Evolutionary conservation across 2,113 vertebrate species (phyloP).

Genomic region (Microcebus griseorufus): DNA sequence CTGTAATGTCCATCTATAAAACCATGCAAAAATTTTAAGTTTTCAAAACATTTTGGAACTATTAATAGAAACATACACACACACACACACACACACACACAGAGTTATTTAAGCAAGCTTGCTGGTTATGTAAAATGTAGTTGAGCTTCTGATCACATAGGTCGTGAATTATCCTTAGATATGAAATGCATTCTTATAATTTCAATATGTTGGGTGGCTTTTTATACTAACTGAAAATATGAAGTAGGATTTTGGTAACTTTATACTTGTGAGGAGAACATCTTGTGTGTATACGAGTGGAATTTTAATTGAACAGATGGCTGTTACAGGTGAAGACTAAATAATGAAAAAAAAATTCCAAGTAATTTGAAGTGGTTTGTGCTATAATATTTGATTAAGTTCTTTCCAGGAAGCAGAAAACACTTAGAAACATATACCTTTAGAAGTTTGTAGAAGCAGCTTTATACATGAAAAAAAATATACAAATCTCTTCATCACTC

Average conservation of each 20-base stretch:
- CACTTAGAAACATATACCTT: not conserved
- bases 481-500: not conserved
- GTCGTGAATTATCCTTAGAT: not conserved
- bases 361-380: not conserved
- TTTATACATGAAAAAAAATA: not conserved
- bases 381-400: not conserved
- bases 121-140: not conserved
- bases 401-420: not conserved
- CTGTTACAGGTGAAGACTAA: slow-evolving; percentile 1
- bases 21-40: not conserved
- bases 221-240: slow-evolving; percentile 8
- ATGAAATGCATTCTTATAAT: not conserved
- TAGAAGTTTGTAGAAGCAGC: not conserved
- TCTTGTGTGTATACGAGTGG: not conserved
- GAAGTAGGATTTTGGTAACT: not conserved
- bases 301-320: slow-evolving; percentile 43
- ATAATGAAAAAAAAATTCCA: not conserved
- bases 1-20: not conserved
- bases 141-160: not conserved
- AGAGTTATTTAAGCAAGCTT: not conserved
- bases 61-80: not conserved
- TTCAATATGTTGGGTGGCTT: not conserved
- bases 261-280: not conserved
- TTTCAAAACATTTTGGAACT: not conserved
- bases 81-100: not conserved